Base-by-base conservation (phyloP, 2,888 invertebrate species). In the Bruchidius siliquastri region DNA sequence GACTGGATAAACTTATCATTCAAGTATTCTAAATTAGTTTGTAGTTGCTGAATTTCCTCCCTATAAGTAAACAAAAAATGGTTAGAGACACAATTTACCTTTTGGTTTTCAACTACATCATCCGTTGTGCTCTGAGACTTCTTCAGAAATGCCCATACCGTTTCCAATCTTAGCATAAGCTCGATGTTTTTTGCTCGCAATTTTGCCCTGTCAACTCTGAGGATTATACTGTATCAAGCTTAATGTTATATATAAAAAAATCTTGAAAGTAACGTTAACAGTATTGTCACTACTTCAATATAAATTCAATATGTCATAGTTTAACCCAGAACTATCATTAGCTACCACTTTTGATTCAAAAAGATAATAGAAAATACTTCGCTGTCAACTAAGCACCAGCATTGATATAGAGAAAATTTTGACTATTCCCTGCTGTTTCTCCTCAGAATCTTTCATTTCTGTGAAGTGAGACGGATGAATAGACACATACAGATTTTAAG, bases 21-120 rank as follows among this genome's bases (percentile, higher is more conserved):
- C 84, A 93, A 88, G 85, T 87, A 89, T 85, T 91, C 90, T 92
- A 93, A 89, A 90, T 91, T 93, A 91, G 89, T 92, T 90, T 93
- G 93, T 91, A 93, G 90, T 89, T 90, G 90, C 90, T 90, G 92
- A 92, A 93, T 91, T 90, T 93, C 92, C 90, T 92, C 88, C 89
- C 92, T 92, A 89, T 85, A 88, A 87, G 87, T 86, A 84, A 83
- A 68, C 10, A 68, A 84, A 86, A 83, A 49, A 49, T 13, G 3
- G 13, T 8, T 49, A 13, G 18, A 85, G 80, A 77, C 73, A 81
- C 79, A 21, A 20, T 21, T 49, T 49, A 49, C 49, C 49, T 49
- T 8, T 49, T 49, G 10, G 49, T 8, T 49, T 49, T 49, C 49
- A 49, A 49, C 49, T 49, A 49, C 49, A 49, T 49, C 49, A 8